Evolutionary conservation across 2,888 invertebrate genomes (phyloP), one percentile per base, ranked within the genome.

Genomic region (Chironomus riparius): DNA sequence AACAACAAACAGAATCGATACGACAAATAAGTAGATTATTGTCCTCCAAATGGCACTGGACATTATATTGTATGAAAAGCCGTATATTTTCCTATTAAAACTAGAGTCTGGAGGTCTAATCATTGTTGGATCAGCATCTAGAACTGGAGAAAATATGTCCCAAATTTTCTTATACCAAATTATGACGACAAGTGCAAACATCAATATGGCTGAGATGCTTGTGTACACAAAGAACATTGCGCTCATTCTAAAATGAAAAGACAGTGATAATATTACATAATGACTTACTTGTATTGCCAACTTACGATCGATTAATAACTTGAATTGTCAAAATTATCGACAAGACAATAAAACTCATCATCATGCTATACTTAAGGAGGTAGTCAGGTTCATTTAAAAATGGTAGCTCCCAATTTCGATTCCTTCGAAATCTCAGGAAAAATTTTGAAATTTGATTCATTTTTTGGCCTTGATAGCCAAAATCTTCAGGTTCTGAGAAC

Each of bases 341-440:
- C 65, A 90, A 84, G 18, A 91, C 86, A 50, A 88, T 80, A 47
- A 88, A 83, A 47, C 89, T 86, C 78, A 88, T 87, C 0, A 88
- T 83, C 47, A 92, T 84, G 81, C 92, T 95, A 82, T 92, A 95
- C 82, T 94, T 94, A 81, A 94, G 92, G 78, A 95, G 87, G 0
- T 92, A 91, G 84, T 97, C 96, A 0, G 91, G 89, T 79, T 92
- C 88, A 72, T 87, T 84, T 70, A 93, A 83, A 82, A 92, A 95
- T 3, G 89, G 88, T 79, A 88, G 85, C 83, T 96, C 95, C 85
- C 88, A 87, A 56, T 85, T 85, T 77, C 83, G 87, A 79, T 88
- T 87, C 3, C 22, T n/a, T 78, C 85, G 87, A 81, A 92, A 93
- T 65, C 88, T 87, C 77, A 92, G 81, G 76, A 89, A 86, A 78